phyloP scores from a whole-genome alignment of 2,113 vertebrate species.

The Proterorhinus semilunaris region DNA sequence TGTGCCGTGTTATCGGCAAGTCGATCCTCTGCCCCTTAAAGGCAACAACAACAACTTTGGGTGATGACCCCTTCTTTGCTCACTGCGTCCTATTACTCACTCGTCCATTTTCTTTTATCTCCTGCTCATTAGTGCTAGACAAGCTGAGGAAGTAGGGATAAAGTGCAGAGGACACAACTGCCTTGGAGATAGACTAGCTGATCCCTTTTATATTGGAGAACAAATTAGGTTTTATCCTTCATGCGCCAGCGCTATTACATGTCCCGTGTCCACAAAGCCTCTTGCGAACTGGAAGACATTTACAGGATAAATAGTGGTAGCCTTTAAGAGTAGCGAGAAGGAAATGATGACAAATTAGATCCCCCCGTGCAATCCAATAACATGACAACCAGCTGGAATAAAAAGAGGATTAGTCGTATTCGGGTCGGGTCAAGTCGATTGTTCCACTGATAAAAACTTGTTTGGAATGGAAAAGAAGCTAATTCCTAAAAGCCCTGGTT shows the following conservation, averaged over 20 bases:
- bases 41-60: conserved; percentile 37
- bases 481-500: background rate
- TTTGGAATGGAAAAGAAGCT: background rate
- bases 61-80: conserved; percentile 28
- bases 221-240: conserved; percentile 41
- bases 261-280: conserved; percentile 32
- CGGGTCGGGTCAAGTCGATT: background rate
- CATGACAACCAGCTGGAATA: background rate
- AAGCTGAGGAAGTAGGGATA: conserved; percentile 34
- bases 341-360: conserved; percentile 5
- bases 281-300: conserved; percentile 16
- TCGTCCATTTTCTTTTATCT: conserved; percentile 11
- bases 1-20: conserved; percentile 11
- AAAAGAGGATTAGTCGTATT: background rate
- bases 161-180: conserved; percentile 25
- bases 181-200: conserved; percentile 29
- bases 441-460: background rate
- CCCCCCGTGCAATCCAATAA: background rate
- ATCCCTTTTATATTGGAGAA: conserved; percentile 32
- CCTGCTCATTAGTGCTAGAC: conserved; percentile 41
- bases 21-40: conserved; percentile 33
- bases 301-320: conserved; percentile 26
- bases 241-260: conserved; percentile 39
- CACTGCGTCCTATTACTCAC: conserved; percentile 30
- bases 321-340: conserved; percentile 15